A percentile compares a stretch with the other conserved stretches of the same genome.
Conservation (phyloP, 2,888 invertebrate species). For the Metellina segmentata region DNA sequence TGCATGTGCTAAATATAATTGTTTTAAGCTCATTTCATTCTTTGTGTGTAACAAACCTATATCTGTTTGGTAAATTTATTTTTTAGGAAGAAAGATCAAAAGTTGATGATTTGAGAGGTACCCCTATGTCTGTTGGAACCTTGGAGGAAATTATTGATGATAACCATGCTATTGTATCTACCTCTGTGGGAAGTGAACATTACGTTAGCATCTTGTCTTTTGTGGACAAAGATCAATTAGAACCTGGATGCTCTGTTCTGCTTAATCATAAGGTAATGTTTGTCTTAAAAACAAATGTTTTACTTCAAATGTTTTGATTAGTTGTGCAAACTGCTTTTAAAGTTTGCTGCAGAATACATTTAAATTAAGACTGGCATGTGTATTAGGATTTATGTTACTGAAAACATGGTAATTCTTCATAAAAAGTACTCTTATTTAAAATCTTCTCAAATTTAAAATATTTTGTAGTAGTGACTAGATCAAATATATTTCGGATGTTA, state of each 20-base stretch:
- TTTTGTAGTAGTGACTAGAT: too few species aligned
- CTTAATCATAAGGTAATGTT: slow-evolving; percentile 93
- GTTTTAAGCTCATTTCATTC: background rate
- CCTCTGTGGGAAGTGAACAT: slow-evolving; percentile 97
- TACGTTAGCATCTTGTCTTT: slow-evolving; percentile 99
- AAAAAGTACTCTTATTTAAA: too few species aligned
- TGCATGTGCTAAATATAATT: background rate
- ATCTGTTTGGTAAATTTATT: background rate
- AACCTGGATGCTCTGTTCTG: slow-evolving; percentile 98
- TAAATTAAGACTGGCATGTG: background rate
- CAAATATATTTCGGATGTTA: too few species aligned
- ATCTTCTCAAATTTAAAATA: too few species aligned
- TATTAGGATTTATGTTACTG: too few species aligned
- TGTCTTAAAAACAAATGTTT: background rate
- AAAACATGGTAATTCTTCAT: too few species aligned
- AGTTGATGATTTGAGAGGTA: slow-evolving; percentile 98
- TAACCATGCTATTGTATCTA: slow-evolving; percentile 99
- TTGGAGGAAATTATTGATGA: slow-evolving; percentile 99
- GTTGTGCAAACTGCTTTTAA: background rate
- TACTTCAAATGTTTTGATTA: background rate
- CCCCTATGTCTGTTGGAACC: slow-evolving; percentile 99
- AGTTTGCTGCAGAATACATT: background rate
- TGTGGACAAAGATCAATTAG: slow-evolving; percentile 99
- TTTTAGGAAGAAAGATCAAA: slow-evolving; percentile 93
- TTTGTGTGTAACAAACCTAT: background rate